These are phyloP conservation scores for Drosophila imparisetae DNA, from an alignment of 2,888 invertebrate species.

Conservation along the genomic window DNA sequence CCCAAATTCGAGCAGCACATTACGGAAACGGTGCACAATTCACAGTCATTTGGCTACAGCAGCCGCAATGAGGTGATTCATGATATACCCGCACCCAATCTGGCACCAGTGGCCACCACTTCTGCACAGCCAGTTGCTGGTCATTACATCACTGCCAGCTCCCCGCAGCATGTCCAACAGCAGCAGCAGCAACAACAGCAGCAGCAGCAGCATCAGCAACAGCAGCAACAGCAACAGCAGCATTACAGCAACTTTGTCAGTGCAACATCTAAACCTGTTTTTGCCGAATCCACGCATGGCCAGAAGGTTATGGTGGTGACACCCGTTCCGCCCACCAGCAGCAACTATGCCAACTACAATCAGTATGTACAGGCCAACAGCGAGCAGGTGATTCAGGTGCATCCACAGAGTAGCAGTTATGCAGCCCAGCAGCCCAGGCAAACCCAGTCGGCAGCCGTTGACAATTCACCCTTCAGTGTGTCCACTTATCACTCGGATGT, in stretches of 20 bases:
- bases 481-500: constrained; percentile 84
- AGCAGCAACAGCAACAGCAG: constrained; percentile 48
- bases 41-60: constrained; percentile 72
- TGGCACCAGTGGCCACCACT: constrained; percentile 67
- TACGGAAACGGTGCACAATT: constrained; percentile 85
- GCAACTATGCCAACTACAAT: constrained; percentile 63
- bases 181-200: constrained; percentile 46
- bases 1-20: constrained; percentile 93
- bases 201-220: constrained; percentile 36
- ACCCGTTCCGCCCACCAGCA: constrained; percentile 77
- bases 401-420: constrained; percentile 64
- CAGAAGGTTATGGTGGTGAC: constrained; percentile 84
- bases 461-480: constrained; percentile 81
- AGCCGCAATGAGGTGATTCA: constrained; percentile 82
- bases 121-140: constrained; percentile 57
- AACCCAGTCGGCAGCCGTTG: constrained; percentile 30
- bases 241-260: constrained; percentile 74
- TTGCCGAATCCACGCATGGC: constrained; percentile 82
- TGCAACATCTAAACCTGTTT: constrained; percentile 75
- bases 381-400: constrained; percentile 64
- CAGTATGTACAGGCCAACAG: constrained; percentile 59
- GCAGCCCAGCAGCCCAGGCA: constrained; percentile 77
- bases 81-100: constrained; percentile 83
- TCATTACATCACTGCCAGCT: constrained; percentile 70
- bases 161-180: constrained; percentile 25